phyloP scores from a whole-genome alignment of 2,113 vertebrate species.

The Leuciscus idus region DNA sequence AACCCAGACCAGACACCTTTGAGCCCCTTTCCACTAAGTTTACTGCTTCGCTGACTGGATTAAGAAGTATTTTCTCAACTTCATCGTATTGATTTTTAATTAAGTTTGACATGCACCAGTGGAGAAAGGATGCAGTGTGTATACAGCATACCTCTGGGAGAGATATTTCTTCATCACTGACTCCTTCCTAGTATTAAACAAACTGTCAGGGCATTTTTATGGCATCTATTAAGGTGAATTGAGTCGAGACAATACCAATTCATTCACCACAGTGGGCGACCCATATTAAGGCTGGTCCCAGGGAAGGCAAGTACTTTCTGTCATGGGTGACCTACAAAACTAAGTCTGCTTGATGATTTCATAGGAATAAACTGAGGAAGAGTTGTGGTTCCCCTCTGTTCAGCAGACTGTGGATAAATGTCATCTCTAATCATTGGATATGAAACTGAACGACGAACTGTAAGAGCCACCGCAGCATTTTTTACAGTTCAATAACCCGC shows the following conservation, averaged over 20 bases:
- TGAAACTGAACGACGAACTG: not conserved
- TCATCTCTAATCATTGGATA: slow-evolving; percentile 28
- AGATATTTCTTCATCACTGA: slow-evolving; percentile 56
- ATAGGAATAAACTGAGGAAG: slow-evolving; percentile 62
- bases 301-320: slow-evolving; percentile 66
- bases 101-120: not conserved
- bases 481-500: not conserved
- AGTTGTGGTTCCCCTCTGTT: not conserved
- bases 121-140: slow-evolving; percentile 4
- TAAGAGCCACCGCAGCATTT: not conserved
- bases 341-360: slow-evolving; percentile 71
- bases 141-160: slow-evolving; percentile 12
- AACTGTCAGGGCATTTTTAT: slow-evolving; percentile 37
- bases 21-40: not conserved
- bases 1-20: slow-evolving; percentile 12
- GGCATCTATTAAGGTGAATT: slow-evolving; percentile 66
- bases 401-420: slow-evolving; percentile 27
- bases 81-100: slow-evolving; percentile 19
- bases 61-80: not conserved
- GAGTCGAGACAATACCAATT: slow-evolving; percentile 64
- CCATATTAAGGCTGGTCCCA: slow-evolving; percentile 69
- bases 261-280: slow-evolving; percentile 64
- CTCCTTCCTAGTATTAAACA: slow-evolving; percentile 46
- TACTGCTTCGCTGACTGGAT: not conserved
- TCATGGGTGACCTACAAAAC: slow-evolving; percentile 77